Conservation (phyloP, 2,888 invertebrate genomes). For the Megaustenia siamemsis region DNA sequence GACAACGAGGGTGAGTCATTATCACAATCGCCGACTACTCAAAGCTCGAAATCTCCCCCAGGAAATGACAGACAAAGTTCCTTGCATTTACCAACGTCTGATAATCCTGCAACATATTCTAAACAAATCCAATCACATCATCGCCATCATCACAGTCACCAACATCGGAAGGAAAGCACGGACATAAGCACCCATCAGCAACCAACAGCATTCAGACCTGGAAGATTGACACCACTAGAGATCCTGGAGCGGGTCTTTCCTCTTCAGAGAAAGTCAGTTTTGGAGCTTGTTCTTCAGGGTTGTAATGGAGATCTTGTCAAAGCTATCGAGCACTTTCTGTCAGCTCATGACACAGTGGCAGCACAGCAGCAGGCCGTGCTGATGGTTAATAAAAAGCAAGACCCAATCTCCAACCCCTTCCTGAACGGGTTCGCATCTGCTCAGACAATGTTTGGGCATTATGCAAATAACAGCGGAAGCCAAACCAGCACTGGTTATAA, state of each 20-base stretch:
- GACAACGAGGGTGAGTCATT: slow-evolving; percentile 52
- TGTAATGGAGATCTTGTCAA: slow-evolving; percentile 94
- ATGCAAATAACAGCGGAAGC: slow-evolving; percentile 26
- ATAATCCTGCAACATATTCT: neutral
- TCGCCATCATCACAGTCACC: slow-evolving; percentile 14
- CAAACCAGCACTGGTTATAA: slow-evolving; percentile 19
- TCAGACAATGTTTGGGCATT: slow-evolving; percentile 15
- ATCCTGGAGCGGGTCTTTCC: slow-evolving; percentile 94
- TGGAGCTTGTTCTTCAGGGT: slow-evolving; percentile 93
- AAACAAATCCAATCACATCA: slow-evolving; percentile 1
- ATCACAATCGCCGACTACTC: neutral
- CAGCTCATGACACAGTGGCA: slow-evolving; percentile 77
- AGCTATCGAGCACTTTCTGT: slow-evolving; percentile 91
- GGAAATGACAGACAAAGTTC: neutral
- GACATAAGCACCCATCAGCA: slow-evolving; percentile 27
- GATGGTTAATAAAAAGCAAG: slow-evolving; percentile 40
- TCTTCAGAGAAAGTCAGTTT: slow-evolving; percentile 89
- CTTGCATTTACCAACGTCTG: neutral
- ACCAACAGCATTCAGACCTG: slow-evolving; percentile 77
- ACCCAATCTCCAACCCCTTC: slow-evolving; percentile 32
- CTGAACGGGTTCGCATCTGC: slow-evolving; percentile 12
- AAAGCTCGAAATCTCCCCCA: neutral
- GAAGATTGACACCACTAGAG: slow-evolving; percentile 84
- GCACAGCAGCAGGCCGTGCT: slow-evolving; percentile 68
- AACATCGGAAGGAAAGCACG: neutral